phyloP scores from a whole-genome alignment of 2,888 invertebrate species.

The Drosophila pseudotalamancana region DNA sequence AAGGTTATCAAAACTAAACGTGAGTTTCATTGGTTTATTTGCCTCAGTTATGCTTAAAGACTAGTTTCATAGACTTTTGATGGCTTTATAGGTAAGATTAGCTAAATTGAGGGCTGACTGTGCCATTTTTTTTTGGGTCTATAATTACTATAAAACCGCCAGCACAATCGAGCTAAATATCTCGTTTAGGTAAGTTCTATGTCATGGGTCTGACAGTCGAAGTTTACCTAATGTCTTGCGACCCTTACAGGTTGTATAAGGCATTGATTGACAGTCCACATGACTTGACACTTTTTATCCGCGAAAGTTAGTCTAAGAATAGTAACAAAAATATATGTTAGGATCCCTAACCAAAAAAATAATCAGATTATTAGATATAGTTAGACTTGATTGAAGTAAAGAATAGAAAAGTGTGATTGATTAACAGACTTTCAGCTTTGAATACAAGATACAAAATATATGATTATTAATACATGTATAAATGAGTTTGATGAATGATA shows the following conservation, averaged over 20 bases:
- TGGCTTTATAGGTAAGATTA: conserved; percentile 58
- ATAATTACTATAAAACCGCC: not conserved
- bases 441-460: too few species aligned
- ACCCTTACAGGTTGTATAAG: not conserved
- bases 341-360: too few species aligned
- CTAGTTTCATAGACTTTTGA: conserved; percentile 44
- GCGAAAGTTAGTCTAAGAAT: not conserved
- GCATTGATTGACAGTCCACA: conserved; percentile 34
- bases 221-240: not conserved
- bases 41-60: conserved; percentile 56
- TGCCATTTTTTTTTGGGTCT: conserved; percentile 40
- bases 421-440: too few species aligned
- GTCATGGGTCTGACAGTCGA: conserved; percentile 6
- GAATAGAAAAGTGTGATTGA: not conserved
- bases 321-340: not conserved
- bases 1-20: conserved; percentile 30
- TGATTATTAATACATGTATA: too few species aligned
- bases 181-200: conserved; percentile 20
- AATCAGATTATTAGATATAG: not conserved
- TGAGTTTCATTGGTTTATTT: conserved; percentile 37
- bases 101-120: conserved; percentile 49
- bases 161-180: conserved; percentile 5
- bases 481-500: too few species aligned
- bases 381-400: not conserved
- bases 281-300: conserved; percentile 34